Percentiles rank a stretch among this genome's conserved stretches.
phyloP scores from a whole-genome alignment of 2,797 vertebrate genomes.

The Cetoscarus ocellatus region DNA sequence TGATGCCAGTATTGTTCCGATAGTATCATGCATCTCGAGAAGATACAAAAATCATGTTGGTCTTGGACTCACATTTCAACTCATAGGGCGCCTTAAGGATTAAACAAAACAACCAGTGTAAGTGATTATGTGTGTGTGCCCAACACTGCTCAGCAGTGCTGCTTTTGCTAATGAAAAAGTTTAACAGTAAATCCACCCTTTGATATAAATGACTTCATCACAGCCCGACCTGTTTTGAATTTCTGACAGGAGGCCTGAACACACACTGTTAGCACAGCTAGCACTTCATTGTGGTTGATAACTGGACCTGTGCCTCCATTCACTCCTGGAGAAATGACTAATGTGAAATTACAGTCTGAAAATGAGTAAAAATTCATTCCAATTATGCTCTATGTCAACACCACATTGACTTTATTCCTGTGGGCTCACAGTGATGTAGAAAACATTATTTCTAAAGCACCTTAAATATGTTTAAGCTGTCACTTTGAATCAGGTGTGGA shows the following conservation, averaged over 20 bases:
- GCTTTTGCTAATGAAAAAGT: conserved; percentile 19
- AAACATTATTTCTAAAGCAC: conserved; percentile 47
- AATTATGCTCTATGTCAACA: conserved; percentile 57
- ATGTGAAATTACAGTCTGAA: conserved; percentile 56
- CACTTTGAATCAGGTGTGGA: conserved; percentile 47
- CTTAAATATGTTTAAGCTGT: conserved; percentile 42
- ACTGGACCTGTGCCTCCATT: conserved; percentile 48
- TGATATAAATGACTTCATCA: conserved; percentile 50
- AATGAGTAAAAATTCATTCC: conserved; percentile 54
- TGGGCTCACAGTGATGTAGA: conserved; percentile 21
- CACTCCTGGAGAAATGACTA: conserved; percentile 35
- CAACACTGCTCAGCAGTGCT: conserved; percentile 1
- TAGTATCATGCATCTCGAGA: no score
- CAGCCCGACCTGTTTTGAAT: conserved; percentile 33
- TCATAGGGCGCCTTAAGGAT: no score
- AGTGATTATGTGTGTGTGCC: background rate
- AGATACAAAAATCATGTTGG: no score
- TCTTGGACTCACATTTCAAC: no score
- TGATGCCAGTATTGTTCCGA: no score
- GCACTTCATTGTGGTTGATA: conserved; percentile 48
- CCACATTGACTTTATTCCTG: conserved; percentile 35
- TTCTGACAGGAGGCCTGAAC: conserved; percentile 50
- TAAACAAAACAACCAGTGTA: conserved; percentile 12
- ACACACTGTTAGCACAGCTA: conserved; percentile 41
- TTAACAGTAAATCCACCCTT: conserved; percentile 40